Conservation (phyloP, 2,888 invertebrate species). For the Cecidostiba fungosa region DNA sequence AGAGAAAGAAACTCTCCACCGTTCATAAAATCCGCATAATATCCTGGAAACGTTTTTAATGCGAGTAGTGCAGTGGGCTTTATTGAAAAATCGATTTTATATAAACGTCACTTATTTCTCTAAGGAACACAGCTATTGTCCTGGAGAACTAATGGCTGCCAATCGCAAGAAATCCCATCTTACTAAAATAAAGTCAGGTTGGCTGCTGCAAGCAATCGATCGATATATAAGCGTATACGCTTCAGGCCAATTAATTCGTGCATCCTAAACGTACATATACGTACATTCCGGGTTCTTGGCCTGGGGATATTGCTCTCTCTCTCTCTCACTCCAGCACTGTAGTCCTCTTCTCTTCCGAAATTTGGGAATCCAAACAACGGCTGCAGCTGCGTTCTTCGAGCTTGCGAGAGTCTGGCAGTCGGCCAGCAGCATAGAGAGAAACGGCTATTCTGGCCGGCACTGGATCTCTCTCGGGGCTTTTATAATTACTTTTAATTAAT, state of each 20-base stretch:
- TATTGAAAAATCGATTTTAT: neutral
- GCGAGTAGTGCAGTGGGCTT: neutral
- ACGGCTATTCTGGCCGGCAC: conserved; percentile 25
- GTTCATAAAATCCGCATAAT: conserved; percentile 31
- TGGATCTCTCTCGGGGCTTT: conserved; percentile 13
- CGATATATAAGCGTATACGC: neutral
- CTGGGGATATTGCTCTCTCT: neutral
- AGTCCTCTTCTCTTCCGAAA: conserved; percentile 26
- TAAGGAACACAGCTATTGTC: no score
- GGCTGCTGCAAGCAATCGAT: neutral
- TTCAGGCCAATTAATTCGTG: conserved; percentile 6
- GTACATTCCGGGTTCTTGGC: conserved; percentile 11
- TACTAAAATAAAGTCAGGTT: no score
- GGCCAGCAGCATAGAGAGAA: conserved; percentile 14
- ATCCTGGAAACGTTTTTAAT: conserved; percentile 30
- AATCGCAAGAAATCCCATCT: no score
- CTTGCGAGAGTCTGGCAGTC: conserved; percentile 3
- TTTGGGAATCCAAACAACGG: conserved; percentile 57
- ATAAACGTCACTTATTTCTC: neutral
- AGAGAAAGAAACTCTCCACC: conserved; percentile 18
- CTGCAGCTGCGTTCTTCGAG: conserved; percentile 5
- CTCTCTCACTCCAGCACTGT: no score
- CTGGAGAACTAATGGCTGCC: no score
- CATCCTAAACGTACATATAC: neutral
- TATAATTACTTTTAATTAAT: conserved; percentile 59